Conservation (phyloP, 2,888 invertebrate species). For the Hypsopygia costalis region DNA sequence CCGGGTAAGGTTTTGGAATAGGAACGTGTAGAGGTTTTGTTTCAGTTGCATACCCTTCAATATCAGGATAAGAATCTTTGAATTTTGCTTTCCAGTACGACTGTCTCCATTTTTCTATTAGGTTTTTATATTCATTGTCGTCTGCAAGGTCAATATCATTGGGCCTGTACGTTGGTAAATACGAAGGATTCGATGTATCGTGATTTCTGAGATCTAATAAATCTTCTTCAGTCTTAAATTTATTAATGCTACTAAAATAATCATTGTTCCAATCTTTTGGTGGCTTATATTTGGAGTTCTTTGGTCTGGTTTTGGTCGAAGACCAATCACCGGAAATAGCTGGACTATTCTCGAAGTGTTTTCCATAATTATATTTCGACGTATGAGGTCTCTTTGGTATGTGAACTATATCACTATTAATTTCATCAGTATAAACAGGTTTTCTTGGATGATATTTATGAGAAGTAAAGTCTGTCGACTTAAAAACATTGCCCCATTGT, state of each 20-base stretch:
- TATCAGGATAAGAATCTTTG: constrained; percentile 53
- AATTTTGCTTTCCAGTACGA: constrained; percentile 65
- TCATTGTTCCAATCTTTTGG: constrained; percentile 56
- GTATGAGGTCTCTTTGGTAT: constrained; percentile 54
- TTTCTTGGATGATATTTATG: constrained; percentile 45
- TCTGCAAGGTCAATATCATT: constrained; percentile 38
- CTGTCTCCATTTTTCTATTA: constrained; percentile 67
- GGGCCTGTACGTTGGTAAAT: constrained; percentile 52
- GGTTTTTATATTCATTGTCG: constrained; percentile 57
- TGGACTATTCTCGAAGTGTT: constrained; percentile 38
- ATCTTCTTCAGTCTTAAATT: constrained; percentile 70
- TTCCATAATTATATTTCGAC: constrained; percentile 38
- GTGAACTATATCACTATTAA: constrained; percentile 51
- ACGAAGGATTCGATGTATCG: constrained; percentile 59
- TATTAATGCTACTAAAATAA: constrained; percentile 32
- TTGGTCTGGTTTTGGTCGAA: constrained; percentile 37
- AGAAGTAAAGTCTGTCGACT: constrained; percentile 45
- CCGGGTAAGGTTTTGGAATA: constrained; percentile 66
- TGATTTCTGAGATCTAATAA: constrained; percentile 64
- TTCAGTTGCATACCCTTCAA: constrained; percentile 60
- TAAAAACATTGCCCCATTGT: constrained; percentile 59
- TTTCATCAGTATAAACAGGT: constrained; percentile 38
- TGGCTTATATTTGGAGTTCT: constrained; percentile 38
- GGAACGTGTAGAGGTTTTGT: constrained; percentile 58
- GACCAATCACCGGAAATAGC: constrained; percentile 33